Base-by-base conservation (phyloP, 2,888 invertebrate genomes). In the Bombylius discolor region DNA sequence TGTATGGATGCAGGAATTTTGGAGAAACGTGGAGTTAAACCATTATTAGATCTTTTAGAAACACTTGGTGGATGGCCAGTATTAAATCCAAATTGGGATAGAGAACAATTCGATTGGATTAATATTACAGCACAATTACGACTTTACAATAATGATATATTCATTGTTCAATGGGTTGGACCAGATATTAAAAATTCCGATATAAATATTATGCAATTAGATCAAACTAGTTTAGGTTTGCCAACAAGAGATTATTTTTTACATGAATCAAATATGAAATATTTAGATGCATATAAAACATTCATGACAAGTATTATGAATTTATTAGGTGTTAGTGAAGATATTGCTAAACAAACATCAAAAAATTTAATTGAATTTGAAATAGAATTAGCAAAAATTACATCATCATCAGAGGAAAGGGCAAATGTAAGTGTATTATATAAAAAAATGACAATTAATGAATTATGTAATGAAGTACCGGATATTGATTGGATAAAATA, bases 141-240 rank as follows among this genome's bases (percentile, higher is more conserved):
- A 55, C 76, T 88, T 39, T 89, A 84, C 67, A 93, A 93, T 71
- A 92, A 91, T 66, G 89, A 90, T 60, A 84, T 92, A 57, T 76
- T 94, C 1, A 81, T 94, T 62, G 85, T 90, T 0, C 84, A 89
- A 68, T 89, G 89, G 87, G 89, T 95, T 47, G 92, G 91, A 12
- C 89, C 94, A 0, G 95, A 97, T 69, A 91, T 95, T 56, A 91
- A 91, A 69, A 90, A 95, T 71, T 93, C 95, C 7, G 86, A 90
- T 65, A 84, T 87, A 66, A 90, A 93, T 71, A 84, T 95, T 8
- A 87, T 96, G 59, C 81, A 93, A 78, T 83, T 96, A 65, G 94
- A 96, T 73, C 94, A 95, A 74, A 89, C 92, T 0, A 85, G 84
- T 52, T 76, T 93, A 64, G 84, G 87, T 34, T 74, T 88, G 55